Percentiles rank a stretch among this genome's conserved stretches.
Conservation (phyloP, 2,888 invertebrate genomes). For the Pyralis farinalis region DNA sequence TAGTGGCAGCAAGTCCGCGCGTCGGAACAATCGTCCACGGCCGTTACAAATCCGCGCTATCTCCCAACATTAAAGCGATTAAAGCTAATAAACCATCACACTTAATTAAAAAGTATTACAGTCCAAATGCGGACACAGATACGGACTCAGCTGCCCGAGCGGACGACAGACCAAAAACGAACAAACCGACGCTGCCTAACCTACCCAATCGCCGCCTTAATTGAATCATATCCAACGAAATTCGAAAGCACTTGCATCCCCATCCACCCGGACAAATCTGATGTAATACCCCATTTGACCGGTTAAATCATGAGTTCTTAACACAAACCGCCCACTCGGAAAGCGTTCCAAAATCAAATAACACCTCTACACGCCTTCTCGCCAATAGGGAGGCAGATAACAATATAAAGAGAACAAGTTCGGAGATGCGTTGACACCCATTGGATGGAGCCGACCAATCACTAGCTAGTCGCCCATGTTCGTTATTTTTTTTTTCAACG, state of each 20-base stretch:
- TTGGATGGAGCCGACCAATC: constrained; percentile 49
- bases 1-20: too few relatives aligned
- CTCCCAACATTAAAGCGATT: constrained; percentile 52
- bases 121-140: constrained; percentile 24
- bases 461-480: constrained; percentile 57
- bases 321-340: constrained; percentile 63
- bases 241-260: constrained; percentile 47
- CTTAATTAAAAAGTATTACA: constrained; percentile 74
- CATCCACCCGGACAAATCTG: constrained; percentile 41
- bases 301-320: constrained; percentile 64
- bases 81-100: constrained; percentile 78
- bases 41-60: constrained; percentile 34
- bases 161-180: constrained; percentile 40
- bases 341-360: constrained; percentile 68
- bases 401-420: constrained; percentile 56
- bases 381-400: constrained; percentile 49
- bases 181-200: constrained; percentile 40
- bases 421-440: constrained; percentile 47
- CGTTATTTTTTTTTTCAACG: constrained; percentile 54
- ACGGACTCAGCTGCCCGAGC: constrained; percentile 36
- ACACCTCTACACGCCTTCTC: constrained; percentile 47
- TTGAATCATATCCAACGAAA: constrained; percentile 68
- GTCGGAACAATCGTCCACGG: constrained; percentile 18
- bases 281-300: constrained; percentile 57
- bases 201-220: constrained; percentile 65